Evolutionary conservation across 2,888 invertebrate species (phyloP), one percentile per base, ranked within the genome.

Genomic region (Drosophila siamana): DNA sequence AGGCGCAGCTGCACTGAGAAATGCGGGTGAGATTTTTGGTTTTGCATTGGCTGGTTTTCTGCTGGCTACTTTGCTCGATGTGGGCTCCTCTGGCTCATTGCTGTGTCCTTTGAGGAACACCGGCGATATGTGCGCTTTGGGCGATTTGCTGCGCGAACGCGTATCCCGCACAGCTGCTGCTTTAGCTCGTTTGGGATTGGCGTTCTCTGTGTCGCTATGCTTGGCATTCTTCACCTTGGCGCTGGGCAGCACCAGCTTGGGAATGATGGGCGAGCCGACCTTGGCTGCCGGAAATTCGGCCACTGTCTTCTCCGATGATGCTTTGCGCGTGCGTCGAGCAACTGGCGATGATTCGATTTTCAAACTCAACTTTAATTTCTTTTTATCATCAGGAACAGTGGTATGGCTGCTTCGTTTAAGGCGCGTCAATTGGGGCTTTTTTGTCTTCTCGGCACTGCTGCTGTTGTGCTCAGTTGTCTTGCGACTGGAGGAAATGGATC

Each of bases 61-160:
- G 2, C 11, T 33, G n/a, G n/a, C 33, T 33, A 1, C 46, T 8
- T 46, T 46, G 26, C 8, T 26, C 11, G 16, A 15, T n/a, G 16
- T 47, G 74, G 74, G 6, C 52, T 80, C 30, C 40, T 40, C 22
- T 8, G 13, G n/a, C 2, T 11, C 9, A 0, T 15, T 9, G 5
- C 19, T 51, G 24, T 16, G 11, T 1, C 54, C 48, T 43, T 81
- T 75, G 15, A 90, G 51, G 55, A 91, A 91, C 3, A 47, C 63
- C 0, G 91, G 46, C 0, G 90, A 91, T 19, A 91, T 85, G 56
- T 74, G 83, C 4, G 77, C 63, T 62, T 89, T 90, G 2, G 92
- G 90, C 1, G 91, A 90, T 63, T 88, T 90, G 61, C 89, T 90
- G 9, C 88, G 78, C 0, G 71, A 60, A 7, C 89, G 84, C 0